Evolutionary conservation across 2,888 invertebrate species (phyloP).

Genomic region (Leuctra nigra): DNA sequence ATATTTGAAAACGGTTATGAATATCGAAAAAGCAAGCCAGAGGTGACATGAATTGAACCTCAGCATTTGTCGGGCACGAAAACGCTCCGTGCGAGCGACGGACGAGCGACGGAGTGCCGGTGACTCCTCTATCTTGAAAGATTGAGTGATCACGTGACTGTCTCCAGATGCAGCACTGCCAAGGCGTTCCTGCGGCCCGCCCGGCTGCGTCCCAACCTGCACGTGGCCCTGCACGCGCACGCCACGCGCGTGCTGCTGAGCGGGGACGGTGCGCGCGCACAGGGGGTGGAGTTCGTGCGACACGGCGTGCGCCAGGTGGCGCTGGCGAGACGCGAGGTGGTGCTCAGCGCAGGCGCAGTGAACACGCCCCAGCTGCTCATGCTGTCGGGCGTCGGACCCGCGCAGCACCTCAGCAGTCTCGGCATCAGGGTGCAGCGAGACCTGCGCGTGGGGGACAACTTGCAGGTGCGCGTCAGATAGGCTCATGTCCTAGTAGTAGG

Average conservation of each 20-base stretch:
- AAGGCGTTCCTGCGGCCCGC: constrained; percentile 81
- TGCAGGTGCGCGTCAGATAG: constrained; percentile 88
- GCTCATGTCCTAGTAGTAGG: too few species aligned
- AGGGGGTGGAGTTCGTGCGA: constrained; percentile 72
- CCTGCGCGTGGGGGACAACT: constrained; percentile 50
- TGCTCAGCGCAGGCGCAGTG: constrained; percentile 84
- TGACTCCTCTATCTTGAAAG: too few species aligned
- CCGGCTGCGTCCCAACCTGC: constrained; percentile 66
- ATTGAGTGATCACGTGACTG: too few species aligned
- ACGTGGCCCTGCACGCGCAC: constrained; percentile 72
- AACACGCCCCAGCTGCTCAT: constrained; percentile 88
- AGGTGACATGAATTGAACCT: too few species aligned
- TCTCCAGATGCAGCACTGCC: constrained; percentile 81
- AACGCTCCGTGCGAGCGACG: too few species aligned
- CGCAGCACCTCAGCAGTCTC: constrained; percentile 57
- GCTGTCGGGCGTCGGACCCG: constrained; percentile 80
- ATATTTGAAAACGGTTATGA: too few species aligned
- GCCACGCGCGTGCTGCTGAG: constrained; percentile 71
- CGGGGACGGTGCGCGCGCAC: constrained; percentile 64
- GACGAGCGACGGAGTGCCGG: too few species aligned
- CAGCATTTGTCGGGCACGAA: too few species aligned
- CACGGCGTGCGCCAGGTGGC: constrained; percentile 63
- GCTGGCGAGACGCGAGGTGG: constrained; percentile 71
- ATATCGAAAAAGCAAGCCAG: too few species aligned
- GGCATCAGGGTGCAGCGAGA: constrained; percentile 70